Base-by-base conservation (phyloP, 2,113 vertebrate species). In the Chamaea fasciata region DNA sequence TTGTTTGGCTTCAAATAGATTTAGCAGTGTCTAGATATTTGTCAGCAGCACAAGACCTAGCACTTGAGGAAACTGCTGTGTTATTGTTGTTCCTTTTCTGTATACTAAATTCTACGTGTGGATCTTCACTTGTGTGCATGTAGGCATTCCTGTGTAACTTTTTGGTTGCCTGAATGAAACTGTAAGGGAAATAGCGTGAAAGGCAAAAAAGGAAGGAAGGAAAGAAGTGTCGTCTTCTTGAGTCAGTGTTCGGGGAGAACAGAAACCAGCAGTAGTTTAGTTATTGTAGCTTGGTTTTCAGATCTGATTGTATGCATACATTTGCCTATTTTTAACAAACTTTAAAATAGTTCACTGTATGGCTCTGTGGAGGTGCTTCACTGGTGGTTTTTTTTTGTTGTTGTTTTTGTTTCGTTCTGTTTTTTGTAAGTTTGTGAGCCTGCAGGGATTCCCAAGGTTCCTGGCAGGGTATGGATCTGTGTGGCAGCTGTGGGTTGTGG, bases 241-340 rank as follows among this genome's bases (percentile, higher is more conserved):
- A 39, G 59, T 42, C 71, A 52, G 31, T 0, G 2, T 50, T 83
- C 0, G 6, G 42, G 47, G 50, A 74, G 26, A 90, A 31, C 31
- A 69, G 83, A 75, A 90, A 82, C 39, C 9, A 52, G 9, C 24
- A 56, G 55, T 39, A 67, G 35, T 44, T 90, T 77, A 35, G n/a
- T 93, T 53, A 1, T 19, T 63, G 35, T 55, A 42, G 55, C 67
- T 92, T 87, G 37, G n/a, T 81, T 73, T 49, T 69, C 8, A 11
- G 24, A 55, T 78, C 42, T 65, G 56, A 52, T 35, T 59, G 44
- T 52, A 15, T 71, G 73, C 15, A 15, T 70, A 64, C 39, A 5
- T 81, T 86, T 95, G 77, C 68, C 47, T 89, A 9, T 80, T 96
- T 90, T 74, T 87, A 86, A 74, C 76, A 70, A 80, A 83, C 47